Evolutionary conservation across 2,888 invertebrate genomes (phyloP), one percentile per base, ranked within the genome.

Genomic region (Nasonia oneida): DNA sequence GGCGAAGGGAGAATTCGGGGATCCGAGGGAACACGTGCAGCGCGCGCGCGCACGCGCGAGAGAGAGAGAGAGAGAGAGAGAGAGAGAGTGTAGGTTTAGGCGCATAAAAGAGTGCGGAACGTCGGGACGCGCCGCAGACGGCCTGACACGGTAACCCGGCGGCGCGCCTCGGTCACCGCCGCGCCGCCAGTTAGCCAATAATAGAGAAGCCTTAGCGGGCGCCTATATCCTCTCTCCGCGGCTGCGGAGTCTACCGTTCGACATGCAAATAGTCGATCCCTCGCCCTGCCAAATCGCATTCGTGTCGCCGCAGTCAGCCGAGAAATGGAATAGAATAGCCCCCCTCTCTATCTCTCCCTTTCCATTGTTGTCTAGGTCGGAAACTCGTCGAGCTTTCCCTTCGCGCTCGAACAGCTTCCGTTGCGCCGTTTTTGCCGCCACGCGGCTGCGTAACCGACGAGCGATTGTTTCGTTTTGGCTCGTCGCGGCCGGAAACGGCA

Each of bases 81-180:
- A 29, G 29, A 29, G 29, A 1, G 29, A 0, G 29, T 29, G 47
- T 47, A 42, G 6, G 10, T 42, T 47, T 61, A 61, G 57, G 57
- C n/a, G 57, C n/a, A 61, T n/a, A 61, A n/a, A n/a, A 53, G 53
- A 53, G 53, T 3, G 18, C 18, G 18, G n/a, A 57, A 86, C 88
- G 88, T 12, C 77, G 61, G 39, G 74, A 79, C 88, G 89, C 81
- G 88, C 85, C 78, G 81, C 70, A 78, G 87, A 90, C 91, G 88
- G 89, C 89, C 88, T 91, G 92, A 92, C 92, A 92, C 90, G 90
- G 90, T 92, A 91, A 92, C 92, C 83, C 82, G 86, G 61, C 23
- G 23, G 23, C 23, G 23, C 23, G 23, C 23, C 23, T 23, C 23
- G 23, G 23, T 23, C 23, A 23, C 23, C 23, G 23, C 33, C 18